These are phyloP conservation scores for Megaleporinus macrocephalus DNA, from an alignment of 2,113 vertebrate genomes.

Conservation along the genomic window DNA sequence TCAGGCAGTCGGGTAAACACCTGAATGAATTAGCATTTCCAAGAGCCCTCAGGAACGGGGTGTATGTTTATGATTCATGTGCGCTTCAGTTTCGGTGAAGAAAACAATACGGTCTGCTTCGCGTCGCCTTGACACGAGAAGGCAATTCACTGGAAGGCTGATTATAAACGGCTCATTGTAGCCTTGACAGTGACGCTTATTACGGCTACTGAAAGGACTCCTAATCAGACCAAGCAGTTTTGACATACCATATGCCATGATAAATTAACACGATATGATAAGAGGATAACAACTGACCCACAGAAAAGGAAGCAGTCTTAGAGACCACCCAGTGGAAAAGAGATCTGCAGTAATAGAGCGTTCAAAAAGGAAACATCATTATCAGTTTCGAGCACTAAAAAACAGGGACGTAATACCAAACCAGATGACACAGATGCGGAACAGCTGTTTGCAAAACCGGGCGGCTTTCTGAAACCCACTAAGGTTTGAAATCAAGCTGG, in stretches of 20 bases:
- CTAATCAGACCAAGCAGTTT: slow-evolving; percentile 9
- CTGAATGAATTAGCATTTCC: slow-evolving; percentile 43
- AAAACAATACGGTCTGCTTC: slow-evolving; percentile 35
- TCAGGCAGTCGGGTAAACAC: slow-evolving; percentile 35
- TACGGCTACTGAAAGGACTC: neutral
- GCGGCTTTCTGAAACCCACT: slow-evolving; percentile 47
- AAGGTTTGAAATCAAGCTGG: slow-evolving; percentile 41
- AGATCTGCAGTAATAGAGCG: neutral
- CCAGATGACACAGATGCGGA: slow-evolving; percentile 44
- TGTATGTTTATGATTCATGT: slow-evolving; percentile 15
- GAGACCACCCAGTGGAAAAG: neutral
- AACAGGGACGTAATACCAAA: slow-evolving; percentile 14
- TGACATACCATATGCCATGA: slow-evolving; percentile 5
- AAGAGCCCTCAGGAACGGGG: slow-evolving; percentile 33
- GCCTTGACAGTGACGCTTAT: neutral
- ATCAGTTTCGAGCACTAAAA: neutral
- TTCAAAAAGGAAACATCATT: neutral
- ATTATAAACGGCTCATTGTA: slow-evolving; percentile 11
- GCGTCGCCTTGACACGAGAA: slow-evolving; percentile 12
- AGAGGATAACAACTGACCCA: slow-evolving; percentile 3
- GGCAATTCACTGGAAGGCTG: slow-evolving; percentile 3
- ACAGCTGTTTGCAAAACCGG: slow-evolving; percentile 53
- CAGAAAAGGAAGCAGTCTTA: neutral
- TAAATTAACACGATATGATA: slow-evolving; percentile 6
- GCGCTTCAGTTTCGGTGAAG: slow-evolving; percentile 6